These are phyloP conservation scores for Epinotia ramella DNA, from an alignment of 2,888 invertebrate species.

Conservation along the genomic window DNA sequence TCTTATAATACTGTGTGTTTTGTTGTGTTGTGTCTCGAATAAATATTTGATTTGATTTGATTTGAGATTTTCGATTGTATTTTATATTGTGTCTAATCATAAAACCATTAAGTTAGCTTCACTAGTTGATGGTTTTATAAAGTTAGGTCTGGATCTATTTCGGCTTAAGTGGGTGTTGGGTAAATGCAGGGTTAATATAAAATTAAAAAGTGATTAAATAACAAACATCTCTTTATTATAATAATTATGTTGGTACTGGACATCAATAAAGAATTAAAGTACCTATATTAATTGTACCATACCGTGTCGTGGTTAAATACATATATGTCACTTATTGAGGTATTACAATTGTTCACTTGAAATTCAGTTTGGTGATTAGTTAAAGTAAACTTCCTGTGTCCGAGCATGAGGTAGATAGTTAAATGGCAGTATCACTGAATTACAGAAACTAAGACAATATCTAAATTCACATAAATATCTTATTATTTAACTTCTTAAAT, in stretches of 20 bases:
- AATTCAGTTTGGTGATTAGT: constrained; percentile 57
- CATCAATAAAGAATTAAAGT: constrained; percentile 83
- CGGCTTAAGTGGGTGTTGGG: too few relatives aligned
- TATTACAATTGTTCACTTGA: constrained; percentile 60
- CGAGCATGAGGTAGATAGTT: constrained; percentile 75
- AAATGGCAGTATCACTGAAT: constrained; percentile 53
- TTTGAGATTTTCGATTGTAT: too few relatives aligned
- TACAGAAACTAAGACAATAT: constrained; percentile 48
- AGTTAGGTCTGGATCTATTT: too few relatives aligned
- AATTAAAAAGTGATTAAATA: constrained; percentile 65
- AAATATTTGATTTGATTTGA: too few relatives aligned
- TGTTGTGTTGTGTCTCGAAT: too few relatives aligned
- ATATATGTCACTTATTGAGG: constrained; percentile 67
- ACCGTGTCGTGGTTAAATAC: constrained; percentile 73
- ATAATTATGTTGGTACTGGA: constrained; percentile 79
- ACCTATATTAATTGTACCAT: constrained; percentile 71
- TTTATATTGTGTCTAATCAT: too few relatives aligned
- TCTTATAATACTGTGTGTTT: too few relatives aligned
- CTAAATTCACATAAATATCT: constrained; percentile 47
- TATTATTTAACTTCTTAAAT: constrained; percentile 42
- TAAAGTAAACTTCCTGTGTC: constrained; percentile 63
- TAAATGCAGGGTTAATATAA: constrained; percentile 40
- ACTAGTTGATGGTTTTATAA: too few relatives aligned
- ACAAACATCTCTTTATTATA: constrained; percentile 84
- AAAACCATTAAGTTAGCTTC: too few relatives aligned